Base-by-base conservation (phyloP, 2,888 invertebrate genomes). In the Seira musarum region DNA sequence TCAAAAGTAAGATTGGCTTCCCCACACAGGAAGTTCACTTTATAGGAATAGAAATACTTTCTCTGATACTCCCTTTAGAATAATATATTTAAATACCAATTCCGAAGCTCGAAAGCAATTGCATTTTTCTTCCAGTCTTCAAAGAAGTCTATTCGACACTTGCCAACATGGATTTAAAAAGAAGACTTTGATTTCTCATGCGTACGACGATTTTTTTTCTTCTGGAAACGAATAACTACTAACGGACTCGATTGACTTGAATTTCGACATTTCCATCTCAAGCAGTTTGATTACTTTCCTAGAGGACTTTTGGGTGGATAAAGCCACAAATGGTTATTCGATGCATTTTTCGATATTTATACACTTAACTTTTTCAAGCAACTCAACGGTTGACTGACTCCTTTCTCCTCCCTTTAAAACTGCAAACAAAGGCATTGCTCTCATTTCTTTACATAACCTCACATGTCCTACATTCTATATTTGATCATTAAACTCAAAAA, bases 401-500 rank as follows among this genome's bases (percentile, higher is more conserved):
- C n/a, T 15, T 63, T 63, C 24, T 63, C n/a, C 10, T 63, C 24
- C 22, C 10, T 24, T 19, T 22, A 40, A 40, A 40, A 40, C 40
- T 40, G 6, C 40, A 40, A 40, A 40, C 40, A 19, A 21, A n/a
- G 6, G 5, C 8, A 21, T 63, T 6, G 35, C 35, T 13, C 46
- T 15, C 46, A 67, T 46, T 67, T n/a, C 40, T 46, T 46, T 61
- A 5, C 60, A 60, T 17, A n/a, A 10, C 25, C 25, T 53, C 17
- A 53, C 19, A 57, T 69, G 69, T 67, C 6, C 19, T 30, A 66
- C 6, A 40, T 40, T 40, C 13, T n/a, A n/a, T 25, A 67, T 22
- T 24, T 25, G 35, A 61, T 70, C 70, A 57, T 70, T 70, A 70
- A 25, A 70, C 57, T 24, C 8, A 19, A 57, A 66, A 68, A 75